These are phyloP conservation scores for Toxonevra muliebris DNA, from an alignment of 2,888 invertebrate genomes.

Conservation along the genomic window DNA sequence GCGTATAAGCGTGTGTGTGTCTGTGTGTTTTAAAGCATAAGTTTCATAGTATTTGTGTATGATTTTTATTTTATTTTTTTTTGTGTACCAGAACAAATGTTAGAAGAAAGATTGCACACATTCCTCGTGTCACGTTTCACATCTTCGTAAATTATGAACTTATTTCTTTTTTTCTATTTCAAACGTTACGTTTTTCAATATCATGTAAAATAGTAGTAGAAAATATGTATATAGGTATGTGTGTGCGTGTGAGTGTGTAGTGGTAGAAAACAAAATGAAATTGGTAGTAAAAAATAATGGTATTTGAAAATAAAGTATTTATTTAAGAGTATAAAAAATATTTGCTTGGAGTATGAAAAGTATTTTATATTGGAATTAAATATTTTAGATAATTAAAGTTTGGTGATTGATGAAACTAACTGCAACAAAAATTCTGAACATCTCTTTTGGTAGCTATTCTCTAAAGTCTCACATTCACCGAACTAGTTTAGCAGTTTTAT, in stretches of 20 bases:
- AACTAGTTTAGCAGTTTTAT: too few species aligned
- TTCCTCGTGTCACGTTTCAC: constrained; percentile 30
- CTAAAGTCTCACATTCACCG: too few species aligned
- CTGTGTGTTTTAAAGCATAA: constrained; percentile 42
- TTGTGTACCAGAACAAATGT: constrained; percentile 13
- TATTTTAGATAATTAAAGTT: too few species aligned
- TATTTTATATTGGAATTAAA: too few species aligned
- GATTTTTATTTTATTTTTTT: constrained; percentile 37
- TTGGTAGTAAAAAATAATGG: too few species aligned
- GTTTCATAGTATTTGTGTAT: constrained; percentile 46
- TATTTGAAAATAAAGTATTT: too few species aligned
- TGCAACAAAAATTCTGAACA: too few species aligned
- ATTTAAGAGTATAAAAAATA: too few species aligned
- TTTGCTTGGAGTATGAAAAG: too few species aligned
- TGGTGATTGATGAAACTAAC: too few species aligned
- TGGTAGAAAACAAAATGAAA: background rate
- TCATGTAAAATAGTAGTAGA: constrained; percentile 1
- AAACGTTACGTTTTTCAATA: background rate
- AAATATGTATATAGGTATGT: background rate
- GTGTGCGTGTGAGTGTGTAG: background rate
- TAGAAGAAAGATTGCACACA: constrained; percentile 10
- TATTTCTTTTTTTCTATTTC: background rate
- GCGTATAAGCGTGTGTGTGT: constrained; percentile 23
- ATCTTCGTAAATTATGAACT: constrained; percentile 24
- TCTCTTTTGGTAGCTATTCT: too few species aligned